Evolutionary conservation across 2,888 invertebrate genomes (phyloP), one percentile per base, ranked within the genome.

Genomic region (Trissoscelio sp.): DNA sequence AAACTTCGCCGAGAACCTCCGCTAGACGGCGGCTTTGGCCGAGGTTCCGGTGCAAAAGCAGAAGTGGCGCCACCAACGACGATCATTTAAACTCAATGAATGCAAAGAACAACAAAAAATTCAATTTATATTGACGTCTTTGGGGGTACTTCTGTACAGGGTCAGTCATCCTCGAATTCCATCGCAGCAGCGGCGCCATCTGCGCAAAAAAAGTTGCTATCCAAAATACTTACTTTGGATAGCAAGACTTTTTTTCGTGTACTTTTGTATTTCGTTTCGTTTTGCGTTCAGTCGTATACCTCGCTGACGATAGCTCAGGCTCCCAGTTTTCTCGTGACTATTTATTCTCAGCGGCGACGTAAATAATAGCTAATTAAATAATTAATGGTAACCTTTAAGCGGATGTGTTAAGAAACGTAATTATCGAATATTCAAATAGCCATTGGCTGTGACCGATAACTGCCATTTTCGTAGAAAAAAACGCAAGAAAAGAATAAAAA

Each of bases 371-470:
- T 46, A 64, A 31, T 12, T 48, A 34, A 48, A 18, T 44, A 55
- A 48, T 48, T 67, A 64, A 70, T 24, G 20, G 20, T 74, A 67
- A 48, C 48, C 31, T 42, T 22, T 72, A 39, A 72, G 60, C 57
- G 24, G 12, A 16, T 53, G 53, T 57, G 37, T 74, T 74, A 70
- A 79, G 67, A 69, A 70, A 4, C 55, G 82, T 83, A 82, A 87
- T 83, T 84, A 86, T 86, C 86, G 84, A 87, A 85, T 87, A 88
- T 86, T 81, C n/a, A 83, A 86, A 89, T 91, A 91, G 91, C 91
- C 91, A 88, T 90, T 91, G 91, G 91, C 91, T 91, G 91, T 91
- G 91, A 91, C 89, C 91, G 91, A 91, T 91, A 91, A 91, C 91
- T 91, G 91, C 91, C 91, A 91, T 91, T 91, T 91, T 91, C 89